phyloP scores from a whole-genome alignment of 2,797 vertebrate species.

The Rhadinocentrus ornatus region DNA sequence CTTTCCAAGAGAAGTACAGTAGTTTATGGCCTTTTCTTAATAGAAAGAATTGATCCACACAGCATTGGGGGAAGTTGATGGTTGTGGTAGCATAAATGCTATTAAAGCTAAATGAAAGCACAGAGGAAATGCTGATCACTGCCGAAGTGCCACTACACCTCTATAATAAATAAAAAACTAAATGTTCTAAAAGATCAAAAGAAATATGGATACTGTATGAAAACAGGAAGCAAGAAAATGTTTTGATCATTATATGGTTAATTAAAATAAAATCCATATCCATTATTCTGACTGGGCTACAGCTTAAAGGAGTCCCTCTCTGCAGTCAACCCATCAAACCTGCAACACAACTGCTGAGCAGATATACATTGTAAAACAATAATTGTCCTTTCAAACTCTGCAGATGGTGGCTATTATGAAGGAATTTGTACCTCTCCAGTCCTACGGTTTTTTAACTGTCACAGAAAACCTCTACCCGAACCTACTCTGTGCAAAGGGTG shows the following conservation, averaged over 20 bases:
- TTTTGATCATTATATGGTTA: neutral
- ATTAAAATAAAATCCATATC: neutral
- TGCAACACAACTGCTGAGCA: neutral
- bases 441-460: constrained; percentile 13
- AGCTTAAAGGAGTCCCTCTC: neutral
- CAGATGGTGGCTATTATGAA: constrained; percentile 1
- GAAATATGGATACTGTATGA: neutral
- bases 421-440: constrained; percentile 9
- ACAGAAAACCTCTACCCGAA: neutral
- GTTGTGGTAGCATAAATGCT: neutral
- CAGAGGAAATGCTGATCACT: neutral
- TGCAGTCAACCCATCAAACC: neutral
- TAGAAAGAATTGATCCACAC: neutral
- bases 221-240: neutral
- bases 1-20: neutral
- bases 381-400: constrained; percentile 17
- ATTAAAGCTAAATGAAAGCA: neutral
- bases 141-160: neutral
- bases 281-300: neutral
- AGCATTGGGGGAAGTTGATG: neutral
- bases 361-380: constrained; percentile 11
- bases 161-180: neutral
- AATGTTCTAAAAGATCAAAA: too few relatives aligned
- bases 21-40: neutral
- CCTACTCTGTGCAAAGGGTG: neutral